phyloP scores from a whole-genome alignment of 1,140 invertebrate genomes.

The Drosophila pectinifera region DNA sequence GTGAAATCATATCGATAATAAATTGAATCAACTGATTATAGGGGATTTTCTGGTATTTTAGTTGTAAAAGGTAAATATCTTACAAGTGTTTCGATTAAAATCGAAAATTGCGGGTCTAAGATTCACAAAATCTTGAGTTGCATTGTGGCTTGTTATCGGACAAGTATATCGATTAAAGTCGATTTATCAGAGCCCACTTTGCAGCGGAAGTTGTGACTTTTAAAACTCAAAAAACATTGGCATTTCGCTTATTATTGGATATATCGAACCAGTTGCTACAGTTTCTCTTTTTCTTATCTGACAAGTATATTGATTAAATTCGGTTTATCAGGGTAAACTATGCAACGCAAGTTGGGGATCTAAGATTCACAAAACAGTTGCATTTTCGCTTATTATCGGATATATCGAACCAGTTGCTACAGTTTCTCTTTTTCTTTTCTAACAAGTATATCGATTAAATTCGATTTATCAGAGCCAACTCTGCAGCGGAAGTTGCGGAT shows the following conservation, averaged over 20 bases:
- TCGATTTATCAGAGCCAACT: neutral
- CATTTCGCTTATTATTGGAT: constrained; percentile 16
- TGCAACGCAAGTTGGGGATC: constrained; percentile 15
- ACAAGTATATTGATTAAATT: neutral
- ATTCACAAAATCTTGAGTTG: too few species aligned
- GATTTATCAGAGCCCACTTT: neutral
- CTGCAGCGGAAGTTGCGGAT: constrained; percentile 7
- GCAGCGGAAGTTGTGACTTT: constrained; percentile 4
- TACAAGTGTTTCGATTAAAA: neutral
- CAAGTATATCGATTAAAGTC: too few species aligned
- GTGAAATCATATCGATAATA: neutral
- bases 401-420: constrained; percentile 1
- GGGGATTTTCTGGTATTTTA: neutral
- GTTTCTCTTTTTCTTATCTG: neutral
- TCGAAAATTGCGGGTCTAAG: too few species aligned
- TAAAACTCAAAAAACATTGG: neutral
- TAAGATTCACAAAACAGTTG: neutral
- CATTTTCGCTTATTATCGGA: constrained; percentile 27
- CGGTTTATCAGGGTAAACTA: neutral
- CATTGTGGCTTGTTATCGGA: constrained; percentile 15
- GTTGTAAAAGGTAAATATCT: too few species aligned
- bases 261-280: neutral
- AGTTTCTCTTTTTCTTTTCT: neutral
- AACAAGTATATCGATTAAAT: neutral
- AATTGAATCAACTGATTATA: neutral